Evolutionary conservation across 2,888 invertebrate genomes (phyloP), one percentile per base, ranked within the genome.

Genomic region (Spilosoma lubricipeda): DNA sequence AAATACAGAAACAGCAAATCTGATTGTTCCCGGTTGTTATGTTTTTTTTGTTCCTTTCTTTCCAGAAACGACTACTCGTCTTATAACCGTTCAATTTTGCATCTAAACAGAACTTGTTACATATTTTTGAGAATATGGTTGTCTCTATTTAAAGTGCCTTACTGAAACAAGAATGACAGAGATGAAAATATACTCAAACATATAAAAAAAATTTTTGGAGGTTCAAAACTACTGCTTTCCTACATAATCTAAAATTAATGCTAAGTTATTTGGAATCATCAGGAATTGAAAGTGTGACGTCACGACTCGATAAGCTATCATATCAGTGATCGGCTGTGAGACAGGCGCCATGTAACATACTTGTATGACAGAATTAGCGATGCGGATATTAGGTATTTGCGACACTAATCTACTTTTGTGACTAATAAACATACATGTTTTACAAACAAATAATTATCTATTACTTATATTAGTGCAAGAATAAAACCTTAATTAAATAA

Each of bases 301-400:
- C 90, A 91, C 70, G 79, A 76, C 88, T 86, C 88, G 91, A 92
- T 91, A 90, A 80, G 80, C 73, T 91, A 90, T 91, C 90, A 75
- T 59, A 83, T 82, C 87, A 89, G 89, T 88, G 52, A 56, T 83
- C 27, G 23, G 93, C 92, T 93, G 91, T 87, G 84, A 89, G 91
- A 90, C 90, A 88, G 93, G 92, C 92, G 92, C 93, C 91, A 81
- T 77, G 39, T 30, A 68, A 42, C 70, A 74, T 66, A 56, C 64
- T 56, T 75, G 73, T 80, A 70, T 67, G 52, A 69, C 42, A 76
- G 67, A 52, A 65, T 74, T 76, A 73, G 36, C 56, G 23, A 70
- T 77, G 80, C 71, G 56, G 20, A 70, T 56, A 39, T 52, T 70
- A 63, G 42, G 27, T 77, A 63, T 69, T 76, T 65, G 33, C 52